Evolutionary conservation across 1,140 invertebrate genomes (phyloP).

Genomic region (Elymnias hypermnestra): DNA sequence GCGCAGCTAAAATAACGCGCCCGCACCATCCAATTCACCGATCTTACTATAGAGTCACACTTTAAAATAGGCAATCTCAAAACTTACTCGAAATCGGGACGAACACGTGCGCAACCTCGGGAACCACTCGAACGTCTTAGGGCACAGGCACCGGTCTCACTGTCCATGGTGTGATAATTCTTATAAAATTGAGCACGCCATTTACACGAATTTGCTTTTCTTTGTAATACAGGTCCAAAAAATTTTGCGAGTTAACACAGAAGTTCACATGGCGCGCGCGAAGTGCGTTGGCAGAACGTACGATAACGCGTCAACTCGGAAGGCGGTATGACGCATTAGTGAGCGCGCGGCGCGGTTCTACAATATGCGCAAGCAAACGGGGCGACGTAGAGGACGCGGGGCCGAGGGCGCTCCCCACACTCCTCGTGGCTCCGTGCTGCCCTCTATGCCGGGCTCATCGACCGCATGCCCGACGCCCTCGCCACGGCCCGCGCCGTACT

Average conservation of each 20-base stretch:
- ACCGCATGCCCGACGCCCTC: constrained; percentile 63
- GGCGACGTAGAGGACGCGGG: constrained; percentile 39
- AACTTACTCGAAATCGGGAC: constrained; percentile 56
- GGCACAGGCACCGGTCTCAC: constrained; percentile 50
- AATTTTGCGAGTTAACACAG: constrained; percentile 46
- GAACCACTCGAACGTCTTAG: constrained; percentile 41
- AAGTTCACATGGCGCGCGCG: constrained; percentile 69
- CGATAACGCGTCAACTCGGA: constrained; percentile 44
- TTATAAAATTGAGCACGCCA: constrained; percentile 3
- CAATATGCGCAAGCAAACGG: constrained; percentile 57
- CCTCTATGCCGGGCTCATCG: constrained; percentile 70
- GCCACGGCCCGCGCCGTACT: constrained; percentile 35
- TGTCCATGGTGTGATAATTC: constrained; percentile 35
- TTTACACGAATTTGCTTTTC: constrained; percentile 3
- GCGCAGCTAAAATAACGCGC: constrained; percentile 62
- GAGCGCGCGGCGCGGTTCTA: constrained; percentile 64
- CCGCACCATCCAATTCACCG: constrained; percentile 29
- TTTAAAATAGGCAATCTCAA: constrained; percentile 60
- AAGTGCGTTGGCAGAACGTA: constrained; percentile 30
- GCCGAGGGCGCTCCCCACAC: constrained; percentile 33
- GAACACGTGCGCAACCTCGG: constrained; percentile 57
- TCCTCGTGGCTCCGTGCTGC: constrained; percentile 55
- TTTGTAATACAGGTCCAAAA: not conserved
- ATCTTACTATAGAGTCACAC: too few species aligned
- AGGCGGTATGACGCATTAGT: constrained; percentile 70